phyloP scores from a whole-genome alignment of 2,888 invertebrate species.

The Apomyelois bistriatella region DNA sequence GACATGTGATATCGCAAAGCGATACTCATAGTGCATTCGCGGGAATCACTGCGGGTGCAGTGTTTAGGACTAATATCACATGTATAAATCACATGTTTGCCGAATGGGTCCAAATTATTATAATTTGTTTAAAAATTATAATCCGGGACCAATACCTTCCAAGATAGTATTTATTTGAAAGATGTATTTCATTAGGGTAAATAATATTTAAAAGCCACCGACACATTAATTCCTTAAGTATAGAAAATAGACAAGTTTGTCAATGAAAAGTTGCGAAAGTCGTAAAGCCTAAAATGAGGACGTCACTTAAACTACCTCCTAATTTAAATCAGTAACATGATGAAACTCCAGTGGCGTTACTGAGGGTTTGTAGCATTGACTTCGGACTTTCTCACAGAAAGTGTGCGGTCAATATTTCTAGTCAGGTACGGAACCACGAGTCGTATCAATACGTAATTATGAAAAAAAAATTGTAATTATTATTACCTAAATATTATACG shows the following conservation, averaged over 20 bases:
- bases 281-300: conserved; percentile 39
- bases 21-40: conserved; percentile 70
- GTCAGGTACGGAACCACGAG: conserved; percentile 72
- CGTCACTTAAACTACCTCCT: conserved; percentile 75
- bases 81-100: conserved; percentile 66
- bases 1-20: conserved; percentile 71
- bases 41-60: conserved; percentile 54
- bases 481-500: not conserved
- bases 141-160: conserved; percentile 79
- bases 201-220: conserved; percentile 79
- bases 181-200: conserved; percentile 77
- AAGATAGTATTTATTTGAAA: conserved; percentile 80
- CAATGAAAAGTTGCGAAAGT: conserved; percentile 75
- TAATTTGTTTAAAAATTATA: conserved; percentile 82
- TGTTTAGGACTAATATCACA: conserved; percentile 55
- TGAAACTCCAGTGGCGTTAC: conserved; percentile 55
- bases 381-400: conserved; percentile 33
- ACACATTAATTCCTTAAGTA: conserved; percentile 79
- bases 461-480: not conserved
- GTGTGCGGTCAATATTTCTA: conserved; percentile 60
- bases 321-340: conserved; percentile 69
- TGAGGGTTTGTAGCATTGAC: conserved; percentile 45
- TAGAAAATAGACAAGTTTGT: conserved; percentile 74
- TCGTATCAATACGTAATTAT: conserved; percentile 32
- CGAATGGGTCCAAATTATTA: conserved; percentile 76